Evolutionary conservation across 2,888 invertebrate genomes (phyloP).

Genomic region (Molanna angustata): DNA sequence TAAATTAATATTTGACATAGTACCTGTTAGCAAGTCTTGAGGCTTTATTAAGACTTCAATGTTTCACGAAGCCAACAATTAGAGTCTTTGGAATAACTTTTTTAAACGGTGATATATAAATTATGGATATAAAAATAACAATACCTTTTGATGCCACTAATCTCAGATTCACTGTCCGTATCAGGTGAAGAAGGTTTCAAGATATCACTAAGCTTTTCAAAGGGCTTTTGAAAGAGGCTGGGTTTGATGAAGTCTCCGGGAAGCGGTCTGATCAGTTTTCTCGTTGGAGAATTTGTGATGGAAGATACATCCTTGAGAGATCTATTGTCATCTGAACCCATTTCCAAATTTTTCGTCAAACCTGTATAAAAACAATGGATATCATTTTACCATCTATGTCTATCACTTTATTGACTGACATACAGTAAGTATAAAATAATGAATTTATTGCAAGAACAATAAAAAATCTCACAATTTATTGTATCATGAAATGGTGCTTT

Average conservation of each 20-base stretch:
- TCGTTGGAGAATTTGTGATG: conserved; percentile 23
- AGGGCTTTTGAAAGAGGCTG: conserved; percentile 55
- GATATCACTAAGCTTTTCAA: conserved; percentile 51
- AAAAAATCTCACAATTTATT: not conserved
- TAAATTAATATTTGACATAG: too few species aligned
- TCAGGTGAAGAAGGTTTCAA: conserved; percentile 39
- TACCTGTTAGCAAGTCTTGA: too few species aligned
- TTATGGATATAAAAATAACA: too few species aligned
- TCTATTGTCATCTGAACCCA: conserved; percentile 5
- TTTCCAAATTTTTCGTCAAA: not conserved
- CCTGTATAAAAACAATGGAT: not conserved
- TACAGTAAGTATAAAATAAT: not conserved
- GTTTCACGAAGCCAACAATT: too few species aligned
- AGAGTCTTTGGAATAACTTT: too few species aligned
- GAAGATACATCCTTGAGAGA: conserved; percentile 9
- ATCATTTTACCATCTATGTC: not conserved
- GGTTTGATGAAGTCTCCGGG: conserved; percentile 60
- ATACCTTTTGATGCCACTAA: conserved; percentile 35
- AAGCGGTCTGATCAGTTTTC: conserved; percentile 55
- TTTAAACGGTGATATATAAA: too few species aligned
- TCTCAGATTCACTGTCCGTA: conserved; percentile 38
- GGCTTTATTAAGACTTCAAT: too few species aligned
- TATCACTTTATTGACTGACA: not conserved
- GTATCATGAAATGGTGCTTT: too few species aligned
- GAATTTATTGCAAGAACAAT: not conserved